Evolutionary conservation across 1,140 invertebrate species (phyloP).

Genomic region (Periplaneta americana): DNA sequence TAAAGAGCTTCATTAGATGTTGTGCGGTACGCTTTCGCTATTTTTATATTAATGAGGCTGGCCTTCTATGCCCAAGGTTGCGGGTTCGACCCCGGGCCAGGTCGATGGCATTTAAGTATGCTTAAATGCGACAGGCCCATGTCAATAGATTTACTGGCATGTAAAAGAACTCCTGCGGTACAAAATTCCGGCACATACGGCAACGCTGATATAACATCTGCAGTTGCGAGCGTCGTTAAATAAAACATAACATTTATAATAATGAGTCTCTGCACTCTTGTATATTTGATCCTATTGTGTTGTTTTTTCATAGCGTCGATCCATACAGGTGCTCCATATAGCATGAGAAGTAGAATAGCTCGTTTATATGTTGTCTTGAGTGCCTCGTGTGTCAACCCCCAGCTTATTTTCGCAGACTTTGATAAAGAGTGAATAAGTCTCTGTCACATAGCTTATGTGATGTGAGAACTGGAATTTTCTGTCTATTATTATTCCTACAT

Average conservation of each 20-base stretch:
- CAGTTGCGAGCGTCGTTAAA: no score
- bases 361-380: slow-evolving; percentile 5
- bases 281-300: not conserved
- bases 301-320: not conserved
- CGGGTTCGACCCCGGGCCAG: no score
- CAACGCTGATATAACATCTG: no score
- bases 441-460: not conserved
- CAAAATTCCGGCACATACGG: no score
- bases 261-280: not conserved
- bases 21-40: not conserved
- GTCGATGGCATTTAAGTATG: no score
- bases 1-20: not conserved
- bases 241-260: no score
- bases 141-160: no score
- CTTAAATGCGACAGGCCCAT: no score
- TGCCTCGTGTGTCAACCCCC: not conserved
- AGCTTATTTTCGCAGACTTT: slow-evolving; percentile 4
- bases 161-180: no score
- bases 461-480: no score
- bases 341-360: slow-evolving; percentile 1
- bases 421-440: not conserved
- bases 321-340: slow-evolving; percentile 5
- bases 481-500: no score
- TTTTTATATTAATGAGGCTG: not conserved
- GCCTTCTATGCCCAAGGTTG: no score